Evolutionary conservation across 2,888 invertebrate genomes (phyloP).

Genomic region (Strigamia transsilvanica): DNA sequence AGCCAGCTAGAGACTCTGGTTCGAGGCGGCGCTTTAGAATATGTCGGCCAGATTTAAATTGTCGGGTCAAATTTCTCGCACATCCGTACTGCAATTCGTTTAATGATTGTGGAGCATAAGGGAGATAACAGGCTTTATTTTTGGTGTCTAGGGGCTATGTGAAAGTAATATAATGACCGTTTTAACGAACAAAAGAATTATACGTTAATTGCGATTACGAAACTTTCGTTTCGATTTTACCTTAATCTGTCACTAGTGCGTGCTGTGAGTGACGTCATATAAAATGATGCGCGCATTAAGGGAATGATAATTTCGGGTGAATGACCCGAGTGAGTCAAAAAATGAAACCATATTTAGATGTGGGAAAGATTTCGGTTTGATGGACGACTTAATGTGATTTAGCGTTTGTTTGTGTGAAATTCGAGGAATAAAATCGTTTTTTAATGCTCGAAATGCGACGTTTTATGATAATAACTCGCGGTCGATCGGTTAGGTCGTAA

Average conservation of each 20-base stretch:
- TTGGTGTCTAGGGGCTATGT: neutral
- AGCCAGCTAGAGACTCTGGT: neutral
- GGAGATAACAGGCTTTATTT: neutral
- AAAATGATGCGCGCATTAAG: neutral
- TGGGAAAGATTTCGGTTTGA: neutral
- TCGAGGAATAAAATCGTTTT: too few relatives aligned
- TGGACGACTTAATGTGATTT: too few relatives aligned
- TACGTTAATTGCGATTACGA: neutral
- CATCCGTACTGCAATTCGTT: neutral
- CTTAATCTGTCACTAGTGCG: neutral
- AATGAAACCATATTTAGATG: neutral
- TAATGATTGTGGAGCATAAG: neutral
- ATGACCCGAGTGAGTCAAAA: neutral
- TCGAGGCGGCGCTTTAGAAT: neutral
- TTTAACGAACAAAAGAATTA: slow-evolving; percentile 12
- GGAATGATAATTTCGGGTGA: neutral
- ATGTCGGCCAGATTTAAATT: neutral
- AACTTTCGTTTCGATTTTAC: slow-evolving; percentile 12
- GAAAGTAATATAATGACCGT: slow-evolving; percentile 24
- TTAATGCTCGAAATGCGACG: too few relatives aligned
- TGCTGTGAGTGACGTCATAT: neutral
- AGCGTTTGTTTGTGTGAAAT: too few relatives aligned
- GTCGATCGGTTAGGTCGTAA: too few relatives aligned
- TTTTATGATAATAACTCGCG: too few relatives aligned
- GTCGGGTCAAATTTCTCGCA: slow-evolving; percentile 36